phyloP scores from a whole-genome alignment of 2,797 vertebrate genomes.

The Tinamus major region DNA sequence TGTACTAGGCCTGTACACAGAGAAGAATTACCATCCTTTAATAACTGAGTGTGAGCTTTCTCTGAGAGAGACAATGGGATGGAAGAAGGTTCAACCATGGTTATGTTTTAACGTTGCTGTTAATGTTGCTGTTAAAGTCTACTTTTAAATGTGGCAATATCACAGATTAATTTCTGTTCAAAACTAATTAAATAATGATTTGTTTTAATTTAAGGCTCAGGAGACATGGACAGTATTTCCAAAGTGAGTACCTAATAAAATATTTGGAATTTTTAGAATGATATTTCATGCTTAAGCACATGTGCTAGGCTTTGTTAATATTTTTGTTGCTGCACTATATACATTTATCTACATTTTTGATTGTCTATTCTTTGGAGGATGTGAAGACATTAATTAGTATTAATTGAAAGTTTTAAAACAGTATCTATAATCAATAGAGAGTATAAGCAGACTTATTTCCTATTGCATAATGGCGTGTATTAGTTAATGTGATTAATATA shows the following conservation, averaged over 20 bases:
- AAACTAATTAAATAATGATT: conserved; percentile 50
- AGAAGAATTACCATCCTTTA: neutral
- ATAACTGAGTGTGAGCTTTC: neutral
- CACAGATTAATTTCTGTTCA: neutral
- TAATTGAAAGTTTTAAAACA: neutral
- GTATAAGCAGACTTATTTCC: neutral
- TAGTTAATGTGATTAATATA: conserved; percentile 1
- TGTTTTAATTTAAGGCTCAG: conserved; percentile 87
- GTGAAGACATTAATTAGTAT: neutral
- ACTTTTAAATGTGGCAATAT: neutral
- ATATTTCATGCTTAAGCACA: neutral
- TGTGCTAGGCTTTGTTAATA: neutral
- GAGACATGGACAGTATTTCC: conserved; percentile 98
- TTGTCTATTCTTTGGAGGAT: neutral
- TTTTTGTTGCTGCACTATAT: neutral
- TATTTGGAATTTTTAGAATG: neutral
- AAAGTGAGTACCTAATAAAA: conserved; percentile 84
- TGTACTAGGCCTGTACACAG: neutral
- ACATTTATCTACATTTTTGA: neutral
- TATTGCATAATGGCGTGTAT: neutral
- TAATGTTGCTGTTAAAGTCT: neutral
- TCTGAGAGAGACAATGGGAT: neutral
- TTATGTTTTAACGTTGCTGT: neutral
- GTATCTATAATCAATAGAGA: neutral
- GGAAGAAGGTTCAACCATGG: neutral